Base-by-base conservation (phyloP, 2,888 invertebrate species). In the Nematopogon swammerdamellus region DNA sequence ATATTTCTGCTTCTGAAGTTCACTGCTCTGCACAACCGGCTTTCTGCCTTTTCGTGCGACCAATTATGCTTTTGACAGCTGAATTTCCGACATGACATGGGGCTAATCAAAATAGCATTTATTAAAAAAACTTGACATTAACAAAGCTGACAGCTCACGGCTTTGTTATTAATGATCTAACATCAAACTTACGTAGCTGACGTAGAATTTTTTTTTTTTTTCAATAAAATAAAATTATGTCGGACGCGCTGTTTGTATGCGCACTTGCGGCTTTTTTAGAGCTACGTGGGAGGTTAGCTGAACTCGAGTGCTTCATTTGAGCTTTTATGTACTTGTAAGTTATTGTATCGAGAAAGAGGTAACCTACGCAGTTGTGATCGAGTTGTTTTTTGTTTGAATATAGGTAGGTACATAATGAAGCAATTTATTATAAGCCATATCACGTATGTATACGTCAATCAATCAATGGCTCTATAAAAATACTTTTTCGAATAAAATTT, bases 91-190 rank as follows among this genome's bases (percentile, higher is more conserved):
- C 76, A 75, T 77, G 81, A 80, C 80, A 73, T 74, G 75, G 80
- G 81, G 81, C 81, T 82, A 82, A 82, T 83, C 82, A 80, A 80
- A 79, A 80, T 75, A 80, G 69, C 76, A 71, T 79, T 80, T 76
- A 74, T 74, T 68, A 68, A 70, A 75, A 73, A 74, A 73, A 68
- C 69, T 68, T 67, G 68, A 71, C 71, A 71, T 75, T 71, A 74
- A 70, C 70, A 67, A 69, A 68, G 69, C 70, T 72, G 79, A 77
- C 80, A 75, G 77, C 74, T 72, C 71, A 72, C 72, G 74, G 74
- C 68, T 74, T 65, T 66, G 72, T 75, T 75, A 75, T 76, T 75
- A 76, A 76, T 72, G 76, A 68, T 62, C 62, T 57, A 58, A 20
- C 18, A 44, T 18, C 18, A 44, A 44, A 36, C 36, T 36, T 36